Conservation (phyloP, 2,113 vertebrate genomes). For the Chamaea fasciata region DNA sequence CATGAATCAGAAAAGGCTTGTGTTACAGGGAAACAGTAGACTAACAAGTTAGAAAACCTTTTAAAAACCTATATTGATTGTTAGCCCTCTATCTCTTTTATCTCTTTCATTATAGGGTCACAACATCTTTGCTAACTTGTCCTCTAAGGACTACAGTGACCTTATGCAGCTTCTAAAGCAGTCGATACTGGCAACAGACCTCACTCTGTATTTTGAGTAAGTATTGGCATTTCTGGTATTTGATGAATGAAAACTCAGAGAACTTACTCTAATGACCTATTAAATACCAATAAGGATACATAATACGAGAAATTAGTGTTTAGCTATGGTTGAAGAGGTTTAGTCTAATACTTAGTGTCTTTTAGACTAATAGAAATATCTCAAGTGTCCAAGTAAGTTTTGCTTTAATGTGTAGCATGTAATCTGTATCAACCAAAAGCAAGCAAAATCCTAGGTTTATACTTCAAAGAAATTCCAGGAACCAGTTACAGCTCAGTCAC, state of each 20-base stretch:
- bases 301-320: conserved; percentile 25
- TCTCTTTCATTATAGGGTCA: conserved; percentile 87
- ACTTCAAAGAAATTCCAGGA: background rate
- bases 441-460: background rate
- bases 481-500: background rate
- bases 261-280: conserved; percentile 55
- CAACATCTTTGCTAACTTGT: conserved; percentile 99
- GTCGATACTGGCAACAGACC: conserved; percentile 96
- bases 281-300: conserved; percentile 36
- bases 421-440: background rate
- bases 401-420: background rate
- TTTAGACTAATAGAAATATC: background rate
- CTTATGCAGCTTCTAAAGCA: conserved; percentile 99
- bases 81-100: conserved; percentile 62
- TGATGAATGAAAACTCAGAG: conserved; percentile 66
- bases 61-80: conserved; percentile 34
- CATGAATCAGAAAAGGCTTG: background rate
- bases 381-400: background rate
- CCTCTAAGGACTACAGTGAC: conserved; percentile 94
- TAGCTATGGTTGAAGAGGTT: conserved; percentile 30
- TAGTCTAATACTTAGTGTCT: conserved; percentile 15
- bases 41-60: conserved; percentile 42
- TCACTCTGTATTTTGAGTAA: conserved; percentile 98
- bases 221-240: conserved; percentile 71
- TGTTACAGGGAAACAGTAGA: background rate